Evolutionary conservation across 2,888 invertebrate genomes (phyloP).

Genomic region (Cantharis rustica): DNA sequence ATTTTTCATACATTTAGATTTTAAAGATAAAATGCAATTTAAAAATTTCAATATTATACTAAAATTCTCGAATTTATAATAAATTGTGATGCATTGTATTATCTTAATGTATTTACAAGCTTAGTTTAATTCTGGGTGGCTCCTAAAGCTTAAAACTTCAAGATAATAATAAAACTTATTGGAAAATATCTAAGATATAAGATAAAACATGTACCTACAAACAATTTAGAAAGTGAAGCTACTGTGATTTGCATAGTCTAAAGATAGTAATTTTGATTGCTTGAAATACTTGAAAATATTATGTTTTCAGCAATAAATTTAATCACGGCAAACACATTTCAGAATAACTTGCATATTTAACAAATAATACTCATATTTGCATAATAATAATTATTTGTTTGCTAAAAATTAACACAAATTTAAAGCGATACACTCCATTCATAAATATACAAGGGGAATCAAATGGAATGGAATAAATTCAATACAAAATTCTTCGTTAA

Average conservation of each 20-base stretch:
- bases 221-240: too few species aligned
- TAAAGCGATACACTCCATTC: neutral
- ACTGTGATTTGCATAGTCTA: neutral
- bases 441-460: neutral
- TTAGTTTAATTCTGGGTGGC: too few species aligned
- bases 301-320: neutral
- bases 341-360: neutral
- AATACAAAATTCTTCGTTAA: neutral
- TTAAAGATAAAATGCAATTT: neutral
- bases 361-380: neutral
- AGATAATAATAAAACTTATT: too few species aligned
- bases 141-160: too few species aligned
- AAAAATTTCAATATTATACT: neutral
- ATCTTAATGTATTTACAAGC: too few species aligned
- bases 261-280: neutral
- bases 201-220: too few species aligned
- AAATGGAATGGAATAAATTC: neutral
- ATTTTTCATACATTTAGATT: neutral
- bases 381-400: neutral
- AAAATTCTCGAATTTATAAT: neutral
- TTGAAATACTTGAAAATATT: neutral
- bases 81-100: too few species aligned
- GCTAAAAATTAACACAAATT: neutral
- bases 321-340: neutral
- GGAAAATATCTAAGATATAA: too few species aligned